Evolutionary conservation across 2,113 vertebrate genomes (phyloP), one percentile per base, ranked within the genome.

Genomic region (Jaculus jaculus): DNA sequence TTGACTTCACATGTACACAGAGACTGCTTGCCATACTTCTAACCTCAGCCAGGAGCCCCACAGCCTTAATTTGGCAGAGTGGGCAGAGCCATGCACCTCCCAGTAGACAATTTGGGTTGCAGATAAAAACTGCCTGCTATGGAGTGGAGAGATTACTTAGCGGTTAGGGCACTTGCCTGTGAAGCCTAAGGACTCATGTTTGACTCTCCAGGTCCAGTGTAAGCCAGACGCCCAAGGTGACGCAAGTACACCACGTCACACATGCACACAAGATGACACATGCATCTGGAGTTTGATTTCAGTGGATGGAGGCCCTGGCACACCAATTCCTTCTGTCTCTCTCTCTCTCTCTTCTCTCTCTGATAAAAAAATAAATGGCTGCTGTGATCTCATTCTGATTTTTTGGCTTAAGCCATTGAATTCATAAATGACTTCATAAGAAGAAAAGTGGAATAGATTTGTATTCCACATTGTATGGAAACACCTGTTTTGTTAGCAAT

Each of bases 71-170:
- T 17, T 47, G 39, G n/a, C 7, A 68, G 13, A 47, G 28, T 18
- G 21, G 9, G 37, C 68, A 72, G 20, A 77, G 37, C 3, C 63
- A 77, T 0, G 1, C 21, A 21, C 24, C 18, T 88, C 39, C 30
- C 1, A 28, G 10, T 47, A 34, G 34, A 12, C 3, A 1, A 1
- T 23, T 13, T 69, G 7, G 5, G 60, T 47, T 65, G 0, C 2
- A 8, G 18, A 24, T n/a, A 2, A 81, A 39, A 32, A 91, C 51
- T n/a, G 1, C 7, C 34, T 73, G 15, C 54, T 83, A 12, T 39
- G 26, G 42, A 47, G 5, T 47, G 42, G 42, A 47, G 42, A 47
- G 42, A 47, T 47, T 6, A 47, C 42, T 47, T 47, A 47, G 42
- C 42, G 8, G 8, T 47, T 47, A 47, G 8, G 42, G 42, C 42